Evolutionary conservation across 2,888 invertebrate species (phyloP).

Genomic region (Rhopalosiphum nymphaeae): DNA sequence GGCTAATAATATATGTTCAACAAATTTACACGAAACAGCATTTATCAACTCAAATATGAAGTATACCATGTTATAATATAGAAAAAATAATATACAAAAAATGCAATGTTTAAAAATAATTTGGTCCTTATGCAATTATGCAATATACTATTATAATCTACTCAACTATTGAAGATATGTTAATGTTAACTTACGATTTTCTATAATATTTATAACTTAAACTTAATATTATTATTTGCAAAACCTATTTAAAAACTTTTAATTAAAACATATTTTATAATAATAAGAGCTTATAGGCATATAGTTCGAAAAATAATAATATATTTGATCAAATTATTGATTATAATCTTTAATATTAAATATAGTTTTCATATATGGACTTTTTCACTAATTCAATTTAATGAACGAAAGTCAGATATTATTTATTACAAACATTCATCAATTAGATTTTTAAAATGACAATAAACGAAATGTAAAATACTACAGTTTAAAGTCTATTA

Average conservation of each 20-base stretch:
- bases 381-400: not conserved
- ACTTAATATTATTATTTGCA: not conserved
- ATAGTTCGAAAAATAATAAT: not conserved
- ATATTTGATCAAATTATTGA: not conserved
- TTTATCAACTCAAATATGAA: not conserved
- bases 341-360: not conserved
- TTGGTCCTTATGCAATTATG: not conserved
- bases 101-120: not conserved
- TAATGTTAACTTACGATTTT: not conserved
- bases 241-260: conserved; percentile 32
- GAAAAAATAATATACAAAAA: not conserved
- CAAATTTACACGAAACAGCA: not conserved
- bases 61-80: not conserved
- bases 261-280: conserved; percentile 9
- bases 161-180: not conserved
- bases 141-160: not conserved
- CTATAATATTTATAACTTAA: not conserved
- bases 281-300: not conserved
- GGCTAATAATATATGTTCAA: not conserved
- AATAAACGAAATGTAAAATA: not conserved
- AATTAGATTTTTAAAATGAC: not conserved
- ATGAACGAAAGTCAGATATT: not conserved
- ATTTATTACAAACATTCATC: not conserved
- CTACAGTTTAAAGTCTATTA: not conserved
- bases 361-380: not conserved